phyloP scores from a whole-genome alignment of 2,113 vertebrate genomes.

The Sciurus niger region DNA sequence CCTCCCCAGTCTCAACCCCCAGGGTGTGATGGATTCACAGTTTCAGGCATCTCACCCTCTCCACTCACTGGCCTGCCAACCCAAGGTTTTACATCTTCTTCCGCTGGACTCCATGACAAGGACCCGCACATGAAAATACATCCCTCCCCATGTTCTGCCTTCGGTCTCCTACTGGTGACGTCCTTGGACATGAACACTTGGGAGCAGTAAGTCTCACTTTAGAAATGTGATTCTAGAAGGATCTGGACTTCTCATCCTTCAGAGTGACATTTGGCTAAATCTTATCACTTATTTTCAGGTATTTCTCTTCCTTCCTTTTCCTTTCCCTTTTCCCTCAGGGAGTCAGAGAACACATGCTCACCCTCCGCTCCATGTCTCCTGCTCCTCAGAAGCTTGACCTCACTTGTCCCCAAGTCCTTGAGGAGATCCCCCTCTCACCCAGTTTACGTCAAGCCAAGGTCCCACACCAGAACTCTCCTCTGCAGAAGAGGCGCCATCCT shows the following conservation, averaged over 20 bases:
- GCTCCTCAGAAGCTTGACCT: background rate
- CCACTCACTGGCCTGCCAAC: too few relatives aligned
- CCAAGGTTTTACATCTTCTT: background rate
- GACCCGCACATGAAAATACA: background rate
- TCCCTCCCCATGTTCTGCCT: background rate
- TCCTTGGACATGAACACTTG: background rate
- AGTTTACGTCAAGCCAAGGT: background rate
- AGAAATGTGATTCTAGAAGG: background rate
- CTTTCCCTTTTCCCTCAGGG: background rate
- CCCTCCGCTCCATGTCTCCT: background rate
- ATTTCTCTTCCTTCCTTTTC: background rate
- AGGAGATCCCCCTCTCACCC: background rate
- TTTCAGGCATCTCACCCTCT: background rate
- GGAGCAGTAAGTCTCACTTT: background rate
- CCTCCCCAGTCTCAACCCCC: background rate
- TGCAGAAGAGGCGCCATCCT: background rate
- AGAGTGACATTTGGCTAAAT: background rate
- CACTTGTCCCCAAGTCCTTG: background rate
- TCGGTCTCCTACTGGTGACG: background rate
- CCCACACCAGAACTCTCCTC: background rate
- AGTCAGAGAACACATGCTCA: background rate
- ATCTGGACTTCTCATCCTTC: background rate
- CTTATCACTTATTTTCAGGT: background rate
- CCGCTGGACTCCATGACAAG: background rate
- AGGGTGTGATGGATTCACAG: background rate